Evolutionary conservation across 1,140 invertebrate species (phyloP), one percentile per base, ranked within the genome.

Genomic region (Dinoponera quadriceps): DNA sequence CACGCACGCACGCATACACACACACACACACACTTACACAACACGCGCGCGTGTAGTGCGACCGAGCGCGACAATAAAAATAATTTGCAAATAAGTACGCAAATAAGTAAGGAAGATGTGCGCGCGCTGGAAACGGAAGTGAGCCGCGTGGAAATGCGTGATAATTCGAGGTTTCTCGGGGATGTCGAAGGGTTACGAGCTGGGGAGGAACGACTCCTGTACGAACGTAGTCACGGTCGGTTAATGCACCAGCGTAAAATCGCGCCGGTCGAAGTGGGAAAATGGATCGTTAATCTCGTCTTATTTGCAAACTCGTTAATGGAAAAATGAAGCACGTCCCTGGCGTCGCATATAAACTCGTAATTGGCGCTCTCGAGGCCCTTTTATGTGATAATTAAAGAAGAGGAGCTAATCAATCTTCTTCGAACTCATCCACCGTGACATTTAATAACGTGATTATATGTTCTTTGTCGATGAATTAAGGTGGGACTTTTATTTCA

Each of bases 361-460:
- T 72, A 72, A 77, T 83, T 77, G 13, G 14, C 13, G 25, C 20
- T 81, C 20, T 81, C 29, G 13, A 54, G 20, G 20, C 7, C 13
- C n/a, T 57, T 48, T 49, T 44, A 7, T n/a, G 16, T 11, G 3
- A n/a, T 57, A 63, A 59, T 72, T 25, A 68, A 62, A 59, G n/a
- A 20, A 81, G 27, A 33, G 3, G 5, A 51, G 65, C 33, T 25
- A 68, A 38, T 63, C 7, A 44, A 5, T 73, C n/a, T 75, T 63
- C n/a, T 60, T 22, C n/a, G 0, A 20, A 4, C 18, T 18, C 59
- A 49, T 20, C n/a, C 54, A 27, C 0, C 22, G 25, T 22, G 33
- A 74, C 4, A 74, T 29, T 62, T 75, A 29, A 75, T 75, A n/a
- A 51, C 27, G 25, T n/a, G 1, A 38, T 73, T 73, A 73, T 16